phyloP scores from a whole-genome alignment of 2,888 invertebrate genomes.

The Deilephila porcellus region DNA sequence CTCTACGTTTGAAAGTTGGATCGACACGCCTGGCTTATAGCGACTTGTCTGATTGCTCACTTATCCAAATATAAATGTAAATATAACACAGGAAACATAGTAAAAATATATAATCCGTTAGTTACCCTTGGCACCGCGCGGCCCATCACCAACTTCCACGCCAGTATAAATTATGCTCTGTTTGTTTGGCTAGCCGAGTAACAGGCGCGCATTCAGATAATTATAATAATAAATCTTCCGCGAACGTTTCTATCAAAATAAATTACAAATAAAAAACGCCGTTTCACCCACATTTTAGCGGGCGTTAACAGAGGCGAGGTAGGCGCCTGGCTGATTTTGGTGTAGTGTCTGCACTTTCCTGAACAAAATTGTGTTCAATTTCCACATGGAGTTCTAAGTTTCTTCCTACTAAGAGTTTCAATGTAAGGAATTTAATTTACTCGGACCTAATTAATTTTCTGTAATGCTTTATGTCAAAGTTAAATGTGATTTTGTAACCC shows the following conservation, averaged over 20 bases:
- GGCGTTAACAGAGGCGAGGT: background rate
- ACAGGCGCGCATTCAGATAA: conserved; percentile 26
- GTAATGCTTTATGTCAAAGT: no score
- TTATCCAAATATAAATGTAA: background rate
- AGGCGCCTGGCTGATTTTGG: background rate
- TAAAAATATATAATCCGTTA: conserved; percentile 25
- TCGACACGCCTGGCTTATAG: no score
- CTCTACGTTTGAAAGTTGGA: no score
- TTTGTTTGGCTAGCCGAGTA: conserved; percentile 27
- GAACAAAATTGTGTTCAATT: no score
- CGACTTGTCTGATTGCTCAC: no score
- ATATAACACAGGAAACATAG: conserved; percentile 26
- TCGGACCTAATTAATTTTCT: no score
- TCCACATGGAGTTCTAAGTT: no score
- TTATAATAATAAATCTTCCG: conserved; percentile 27
- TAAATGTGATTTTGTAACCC: no score
- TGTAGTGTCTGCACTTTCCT: background rate
- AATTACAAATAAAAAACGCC: conserved; percentile 8
- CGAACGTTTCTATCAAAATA: conserved; percentile 25
- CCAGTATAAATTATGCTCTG: conserved; percentile 26
- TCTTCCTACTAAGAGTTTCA: no score
- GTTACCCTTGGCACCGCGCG: conserved; percentile 29
- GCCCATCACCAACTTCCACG: conserved; percentile 13
- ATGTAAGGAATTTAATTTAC: no score
- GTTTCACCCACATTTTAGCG: background rate